Evolutionary conservation across 2,888 invertebrate genomes (phyloP).

Genomic region (Hyles lineata): DNA sequence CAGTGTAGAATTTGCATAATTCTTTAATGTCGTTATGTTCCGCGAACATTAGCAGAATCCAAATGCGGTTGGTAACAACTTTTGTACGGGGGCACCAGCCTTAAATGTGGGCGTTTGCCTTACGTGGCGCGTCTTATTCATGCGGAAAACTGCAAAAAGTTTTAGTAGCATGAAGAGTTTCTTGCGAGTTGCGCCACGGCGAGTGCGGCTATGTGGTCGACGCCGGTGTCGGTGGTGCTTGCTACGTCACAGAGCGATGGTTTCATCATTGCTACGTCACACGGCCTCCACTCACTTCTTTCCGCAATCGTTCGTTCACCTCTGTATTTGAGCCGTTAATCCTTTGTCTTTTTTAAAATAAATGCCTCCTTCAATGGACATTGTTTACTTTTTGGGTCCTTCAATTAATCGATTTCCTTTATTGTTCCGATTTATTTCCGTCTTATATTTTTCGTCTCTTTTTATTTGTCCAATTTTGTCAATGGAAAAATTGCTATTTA

Average conservation of each 20-base stretch:
- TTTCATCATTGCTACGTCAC: slow-evolving; percentile 64
- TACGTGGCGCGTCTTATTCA: slow-evolving; percentile 30
- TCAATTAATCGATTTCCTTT: slow-evolving; percentile 31
- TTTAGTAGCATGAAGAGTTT: slow-evolving; percentile 7
- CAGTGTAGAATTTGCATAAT: slow-evolving; percentile 47
- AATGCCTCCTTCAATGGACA: background rate
- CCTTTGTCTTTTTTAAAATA: slow-evolving; percentile 42
- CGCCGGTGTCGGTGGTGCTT: slow-evolving; percentile 9
- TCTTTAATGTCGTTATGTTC: slow-evolving; percentile 55
- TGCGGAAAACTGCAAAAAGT: slow-evolving; percentile 50
- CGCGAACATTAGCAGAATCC: slow-evolving; percentile 52
- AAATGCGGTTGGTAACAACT: slow-evolving; percentile 40
- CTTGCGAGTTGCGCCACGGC: background rate
- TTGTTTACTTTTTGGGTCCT: slow-evolving; percentile 13
- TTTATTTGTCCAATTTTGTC: background rate
- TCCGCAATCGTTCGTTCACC: slow-evolving; percentile 80
- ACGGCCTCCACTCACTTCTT: slow-evolving; percentile 64
- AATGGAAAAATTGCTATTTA: background rate
- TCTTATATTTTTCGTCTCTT: background rate
- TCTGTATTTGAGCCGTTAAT: slow-evolving; percentile 54
- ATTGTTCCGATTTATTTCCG: background rate
- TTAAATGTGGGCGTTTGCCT: slow-evolving; percentile 32
- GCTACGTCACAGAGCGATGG: slow-evolving; percentile 61
- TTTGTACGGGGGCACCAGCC: slow-evolving; percentile 35
- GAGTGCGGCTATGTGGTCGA: background rate